Conservation (phyloP, 2,888 invertebrate genomes). For the Amblyteles armatorius region DNA sequence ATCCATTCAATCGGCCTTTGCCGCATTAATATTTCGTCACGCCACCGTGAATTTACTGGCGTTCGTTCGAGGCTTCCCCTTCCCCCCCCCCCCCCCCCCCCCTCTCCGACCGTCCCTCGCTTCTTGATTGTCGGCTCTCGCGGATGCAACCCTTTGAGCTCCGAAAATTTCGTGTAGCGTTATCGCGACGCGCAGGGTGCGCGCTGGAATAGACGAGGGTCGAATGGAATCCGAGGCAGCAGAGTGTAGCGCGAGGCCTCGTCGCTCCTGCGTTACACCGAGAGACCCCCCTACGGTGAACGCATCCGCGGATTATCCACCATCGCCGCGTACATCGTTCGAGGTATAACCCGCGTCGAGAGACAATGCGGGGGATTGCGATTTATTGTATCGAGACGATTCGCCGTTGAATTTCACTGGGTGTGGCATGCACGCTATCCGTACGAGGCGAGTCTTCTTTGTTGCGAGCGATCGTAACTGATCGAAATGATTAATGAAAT, state of each 20-base stretch:
- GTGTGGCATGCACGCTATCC: neutral
- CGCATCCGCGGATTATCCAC: conserved; percentile 67
- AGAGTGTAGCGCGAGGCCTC: conserved; percentile 45
- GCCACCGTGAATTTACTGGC: conserved; percentile 36
- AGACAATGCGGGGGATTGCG: conserved; percentile 66
- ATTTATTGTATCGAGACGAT: conserved; percentile 60
- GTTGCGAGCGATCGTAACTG: neutral
- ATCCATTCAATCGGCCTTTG: conserved; percentile 43
- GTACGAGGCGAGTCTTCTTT: neutral
- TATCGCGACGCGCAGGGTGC: conserved; percentile 70
- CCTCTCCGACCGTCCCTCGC: conserved; percentile 7
- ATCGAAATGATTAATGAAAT: neutral
- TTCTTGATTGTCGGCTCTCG: conserved; percentile 44
- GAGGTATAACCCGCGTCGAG: conserved; percentile 58
- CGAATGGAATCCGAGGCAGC: conserved; percentile 56
- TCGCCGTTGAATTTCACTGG: conserved; percentile 14
- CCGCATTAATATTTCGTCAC: conserved; percentile 57
- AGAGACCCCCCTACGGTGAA: conserved; percentile 49
- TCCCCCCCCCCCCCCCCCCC: neutral
- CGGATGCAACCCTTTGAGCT: conserved; percentile 70
- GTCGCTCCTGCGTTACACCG: conserved; percentile 9
- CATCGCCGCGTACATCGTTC: conserved; percentile 53
- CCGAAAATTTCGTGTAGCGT: conserved; percentile 67
- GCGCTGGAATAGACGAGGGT: conserved; percentile 51
- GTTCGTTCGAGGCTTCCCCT: conserved; percentile 40